phyloP scores from a whole-genome alignment of 2,797 vertebrate species.

The Rhincodon typus region DNA sequence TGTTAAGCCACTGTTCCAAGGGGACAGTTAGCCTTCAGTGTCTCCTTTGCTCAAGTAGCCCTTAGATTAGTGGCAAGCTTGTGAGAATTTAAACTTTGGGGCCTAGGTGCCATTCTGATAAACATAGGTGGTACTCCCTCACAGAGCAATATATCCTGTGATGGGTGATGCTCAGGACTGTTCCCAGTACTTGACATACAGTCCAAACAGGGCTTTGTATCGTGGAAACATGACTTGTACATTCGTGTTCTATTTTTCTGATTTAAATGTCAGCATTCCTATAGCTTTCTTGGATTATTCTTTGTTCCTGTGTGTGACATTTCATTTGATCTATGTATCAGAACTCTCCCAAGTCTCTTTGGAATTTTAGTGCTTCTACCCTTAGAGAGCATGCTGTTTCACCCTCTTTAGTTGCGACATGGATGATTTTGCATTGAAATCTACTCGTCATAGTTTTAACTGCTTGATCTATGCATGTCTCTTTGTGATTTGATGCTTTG shows the following conservation, averaged over 20 bases:
- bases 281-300: too few species aligned
- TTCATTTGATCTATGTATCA: neutral
- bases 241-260: neutral
- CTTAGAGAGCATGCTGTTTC: neutral
- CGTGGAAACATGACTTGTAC: neutral
- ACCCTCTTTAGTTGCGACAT: too few species aligned
- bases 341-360: neutral
- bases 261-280: neutral
- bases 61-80: neutral
- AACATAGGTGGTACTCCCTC: neutral
- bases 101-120: neutral
- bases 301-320: too few species aligned
- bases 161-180: neutral
- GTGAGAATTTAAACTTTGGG: neutral
- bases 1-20: neutral
- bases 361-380: neutral
- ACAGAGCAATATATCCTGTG: neutral
- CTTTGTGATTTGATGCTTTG: neutral
- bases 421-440: neutral
- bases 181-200: neutral
- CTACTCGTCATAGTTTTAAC: neutral
- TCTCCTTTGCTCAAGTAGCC: neutral
- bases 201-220: neutral
- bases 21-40: neutral
- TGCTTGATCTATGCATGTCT: neutral